Evolutionary conservation across 1,140 invertebrate species (phyloP), one percentile per base, ranked within the genome.

Genomic region (Triops longicaudatus): DNA sequence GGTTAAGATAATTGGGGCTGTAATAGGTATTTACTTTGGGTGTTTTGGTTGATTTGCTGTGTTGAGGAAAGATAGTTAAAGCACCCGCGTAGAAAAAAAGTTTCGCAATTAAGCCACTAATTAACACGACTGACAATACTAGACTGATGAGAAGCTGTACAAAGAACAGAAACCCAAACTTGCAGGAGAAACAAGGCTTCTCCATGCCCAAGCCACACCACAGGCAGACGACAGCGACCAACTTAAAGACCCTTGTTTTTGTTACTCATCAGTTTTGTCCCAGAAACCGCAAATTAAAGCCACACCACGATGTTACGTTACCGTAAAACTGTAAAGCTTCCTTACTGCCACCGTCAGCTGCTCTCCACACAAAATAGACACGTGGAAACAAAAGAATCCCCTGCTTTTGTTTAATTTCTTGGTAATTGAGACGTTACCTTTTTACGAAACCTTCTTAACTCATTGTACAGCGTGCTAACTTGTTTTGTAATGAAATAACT

Each of bases 91-190:
- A 63, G 17, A 14, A 9, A 63, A 63, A 63, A 63, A 63, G 44
- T 9, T 63, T 63, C 17, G n/a, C 22, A 63, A 63, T 63, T 63
- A 63, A 63, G 50, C 50, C 50, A 63, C 50, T 63, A 63, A 63
- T 63, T 63, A 63, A 63, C 50, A 63, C 50, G 50, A n/a, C 4
- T 0, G 50, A 63, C 50, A 63, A 63, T 63, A n/a, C 50, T 37
- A 22, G 50, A 63, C 50, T 63, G 50, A 63, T 63, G 50, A 63
- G 50, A 63, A 63, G 50, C 50, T 14, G 50, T 63, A 63, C 50
- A 11, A 63, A 14, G 17, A 63, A 63, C 17, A 63, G 17, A 22
- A 63, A 63, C 14, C 50, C 14, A 17, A 63, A 63, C 14, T 22
- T 63, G 14, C 22, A 6, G 7, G 50, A 63, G 50, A 63, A 37